phyloP scores from a whole-genome alignment of 2,113 vertebrate genomes.

The Pandion haliaetus region DNA sequence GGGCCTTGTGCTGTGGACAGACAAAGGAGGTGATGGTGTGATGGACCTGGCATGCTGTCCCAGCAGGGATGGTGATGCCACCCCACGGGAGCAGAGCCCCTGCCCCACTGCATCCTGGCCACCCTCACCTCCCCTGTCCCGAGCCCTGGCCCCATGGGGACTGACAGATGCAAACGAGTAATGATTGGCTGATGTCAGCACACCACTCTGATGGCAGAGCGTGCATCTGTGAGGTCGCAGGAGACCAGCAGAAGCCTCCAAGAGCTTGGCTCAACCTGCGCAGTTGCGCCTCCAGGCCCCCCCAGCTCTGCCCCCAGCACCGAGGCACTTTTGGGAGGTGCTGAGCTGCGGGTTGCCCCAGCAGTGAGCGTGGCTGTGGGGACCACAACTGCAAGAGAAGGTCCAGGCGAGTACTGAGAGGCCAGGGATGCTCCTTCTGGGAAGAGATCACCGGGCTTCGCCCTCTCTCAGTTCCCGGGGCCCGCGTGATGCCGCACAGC shows the following conservation, averaged over 20 bases:
- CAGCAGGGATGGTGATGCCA: neutral
- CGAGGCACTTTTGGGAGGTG: fast-evolving
- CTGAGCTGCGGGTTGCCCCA: neutral
- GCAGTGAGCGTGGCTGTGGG: fast-evolving
- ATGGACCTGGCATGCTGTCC: neutral
- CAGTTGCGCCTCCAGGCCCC: neutral
- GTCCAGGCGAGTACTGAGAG: fast-evolving
- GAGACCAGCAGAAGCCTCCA: neutral
- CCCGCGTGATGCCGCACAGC: fast-evolving
- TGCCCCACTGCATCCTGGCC: neutral
- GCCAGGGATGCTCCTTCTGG: neutral
- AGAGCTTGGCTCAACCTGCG: fast-evolving
- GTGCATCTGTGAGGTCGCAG: neutral
- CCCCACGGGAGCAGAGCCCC: neutral
- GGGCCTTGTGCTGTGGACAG: neutral
- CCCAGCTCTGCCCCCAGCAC: neutral
- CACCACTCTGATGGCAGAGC: neutral
- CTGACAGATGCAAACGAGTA: neutral
- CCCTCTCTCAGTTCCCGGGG: fast-evolving
- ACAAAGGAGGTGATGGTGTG: fast-evolving
- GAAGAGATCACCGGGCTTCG: neutral
- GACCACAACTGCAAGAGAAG: neutral
- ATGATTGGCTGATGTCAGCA: neutral
- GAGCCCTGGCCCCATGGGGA: fast-evolving
- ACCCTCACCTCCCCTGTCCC: neutral